Percentiles rank a stretch among this genome's conserved stretches.
Conservation (phyloP, 2,888 invertebrate genomes). For the Choristoneura rosaceana region DNA sequence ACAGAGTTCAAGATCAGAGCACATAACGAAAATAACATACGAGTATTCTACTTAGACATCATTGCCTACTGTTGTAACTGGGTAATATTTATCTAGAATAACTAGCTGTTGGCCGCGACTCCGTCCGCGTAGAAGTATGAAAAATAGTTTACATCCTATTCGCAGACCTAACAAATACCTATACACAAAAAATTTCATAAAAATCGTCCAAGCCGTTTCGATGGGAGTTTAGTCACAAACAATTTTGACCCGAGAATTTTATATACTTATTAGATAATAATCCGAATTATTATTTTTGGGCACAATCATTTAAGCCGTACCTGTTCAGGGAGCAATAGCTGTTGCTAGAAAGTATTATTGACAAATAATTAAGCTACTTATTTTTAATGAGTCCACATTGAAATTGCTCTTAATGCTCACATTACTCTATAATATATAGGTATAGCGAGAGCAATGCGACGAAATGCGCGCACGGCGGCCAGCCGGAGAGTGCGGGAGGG, state of each 20-base stretch:
- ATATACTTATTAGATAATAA: not conserved
- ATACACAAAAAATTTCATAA: too few relatives aligned
- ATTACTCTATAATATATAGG: constrained; percentile 18
- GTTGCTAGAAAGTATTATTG: not conserved
- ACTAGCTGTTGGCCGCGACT: too few relatives aligned
- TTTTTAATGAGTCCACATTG: not conserved
- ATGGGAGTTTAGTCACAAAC: too few relatives aligned
- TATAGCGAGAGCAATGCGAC: constrained; percentile 69
- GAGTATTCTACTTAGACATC: not conserved
- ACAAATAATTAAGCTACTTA: not conserved
- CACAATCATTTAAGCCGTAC: not conserved
- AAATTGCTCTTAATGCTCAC: not conserved
- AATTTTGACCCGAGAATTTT: too few relatives aligned
- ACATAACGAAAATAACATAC: not conserved
- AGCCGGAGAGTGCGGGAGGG: constrained; percentile 83
- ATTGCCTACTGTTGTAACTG: not conserved
- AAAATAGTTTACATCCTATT: too few relatives aligned
- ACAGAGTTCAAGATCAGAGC: not conserved
- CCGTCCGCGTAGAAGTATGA: too few relatives aligned
- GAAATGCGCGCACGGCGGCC: constrained; percentile 79
- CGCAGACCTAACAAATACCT: too few relatives aligned
- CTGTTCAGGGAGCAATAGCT: not conserved
- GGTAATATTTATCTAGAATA: too few relatives aligned
- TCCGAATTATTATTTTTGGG: not conserved
- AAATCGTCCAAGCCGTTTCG: too few relatives aligned